Evolutionary conservation across 2,888 invertebrate genomes (phyloP).

Genomic region (Synergus laeviventris): DNA sequence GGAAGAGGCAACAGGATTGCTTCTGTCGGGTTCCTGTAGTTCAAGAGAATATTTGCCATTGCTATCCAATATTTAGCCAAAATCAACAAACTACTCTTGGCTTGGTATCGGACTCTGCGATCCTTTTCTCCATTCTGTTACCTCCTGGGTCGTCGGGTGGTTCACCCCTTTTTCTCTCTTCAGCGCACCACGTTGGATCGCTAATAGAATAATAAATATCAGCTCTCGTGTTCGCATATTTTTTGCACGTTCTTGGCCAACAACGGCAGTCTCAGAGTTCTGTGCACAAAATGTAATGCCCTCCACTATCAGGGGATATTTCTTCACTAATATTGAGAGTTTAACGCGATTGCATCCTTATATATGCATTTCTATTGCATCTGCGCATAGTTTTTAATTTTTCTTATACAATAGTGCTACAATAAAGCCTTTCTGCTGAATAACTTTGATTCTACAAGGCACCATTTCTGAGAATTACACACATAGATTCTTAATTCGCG

Average conservation of each 20-base stretch:
- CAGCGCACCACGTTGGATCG: slow-evolving; percentile 58
- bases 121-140: slow-evolving; percentile 65
- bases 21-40: slow-evolving; percentile 61
- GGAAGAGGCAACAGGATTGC: slow-evolving; percentile 53
- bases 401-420: too few species aligned
- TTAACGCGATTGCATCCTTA: slow-evolving; percentile 41
- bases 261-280: slow-evolving; percentile 54
- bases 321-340: slow-evolving; percentile 8
- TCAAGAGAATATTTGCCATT: slow-evolving; percentile 72
- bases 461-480: too few species aligned
- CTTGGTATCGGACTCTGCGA: slow-evolving; percentile 66
- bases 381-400: too few species aligned
- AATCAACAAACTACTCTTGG: slow-evolving; percentile 69
- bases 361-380: slow-evolving; percentile 37
- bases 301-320: background rate
- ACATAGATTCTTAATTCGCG: background rate
- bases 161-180: slow-evolving; percentile 54
- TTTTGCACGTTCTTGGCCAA: slow-evolving; percentile 58
- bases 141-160: slow-evolving; percentile 56
- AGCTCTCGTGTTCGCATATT: slow-evolving; percentile 56
- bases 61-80: slow-evolving; percentile 73
- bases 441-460: too few species aligned
- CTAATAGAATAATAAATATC: slow-evolving; percentile 74
- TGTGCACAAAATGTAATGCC: slow-evolving; percentile 51
- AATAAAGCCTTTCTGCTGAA: too few species aligned